Evolutionary conservation across 2,113 vertebrate genomes (phyloP), one percentile per base, ranked within the genome.

Genomic region (Chiloscyllium plagiosum): DNA sequence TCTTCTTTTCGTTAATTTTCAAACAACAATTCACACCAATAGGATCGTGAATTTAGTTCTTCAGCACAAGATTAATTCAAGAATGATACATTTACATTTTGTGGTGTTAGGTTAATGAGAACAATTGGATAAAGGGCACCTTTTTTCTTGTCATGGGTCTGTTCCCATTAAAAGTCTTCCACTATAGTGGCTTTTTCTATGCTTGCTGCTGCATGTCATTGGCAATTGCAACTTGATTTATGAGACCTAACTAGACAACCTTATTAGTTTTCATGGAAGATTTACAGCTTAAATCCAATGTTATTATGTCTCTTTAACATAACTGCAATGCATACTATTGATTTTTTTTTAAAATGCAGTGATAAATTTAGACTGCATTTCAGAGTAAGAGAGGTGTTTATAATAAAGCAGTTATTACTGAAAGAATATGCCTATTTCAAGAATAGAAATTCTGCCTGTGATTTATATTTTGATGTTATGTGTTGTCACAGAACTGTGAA

Each of bases 291-390:
- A 50, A 95, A 95, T 4, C 93, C 68, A 24, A 42, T 70, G 93
- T 95, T 95, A 95, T 95, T 95, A 95, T 72, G 42, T 95, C 68
- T 95, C 93, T 42, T 95, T 95, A 72, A 72, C 93, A 95, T 50
- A 95, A 72, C 66, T 50, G 68, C 24, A 95, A 95, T 50, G 24
- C 93, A 70, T 94, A 24, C n/a, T 68, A 94, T 72, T 24, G 68
- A 72, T 72, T 70, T 94, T 33, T 92, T 37, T 17, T 12, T n/a
- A n/a, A 42, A 68, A 94, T 72, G 37, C 4, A 50, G 4, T 50
- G 66, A 94, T 92, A 92, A 61, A 92, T n/a, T 6, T 29, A 52
- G 87, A 90, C 61, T 93, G 33, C 61, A 20, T 93, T 68, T 93
- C 61, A 42, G 33, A 37, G 61, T 20, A 65, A 22, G 33, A 92